Evolutionary conservation across 2,888 invertebrate genomes (phyloP), one percentile per base, ranked within the genome.

Genomic region (Sphaeridia pumilis): DNA sequence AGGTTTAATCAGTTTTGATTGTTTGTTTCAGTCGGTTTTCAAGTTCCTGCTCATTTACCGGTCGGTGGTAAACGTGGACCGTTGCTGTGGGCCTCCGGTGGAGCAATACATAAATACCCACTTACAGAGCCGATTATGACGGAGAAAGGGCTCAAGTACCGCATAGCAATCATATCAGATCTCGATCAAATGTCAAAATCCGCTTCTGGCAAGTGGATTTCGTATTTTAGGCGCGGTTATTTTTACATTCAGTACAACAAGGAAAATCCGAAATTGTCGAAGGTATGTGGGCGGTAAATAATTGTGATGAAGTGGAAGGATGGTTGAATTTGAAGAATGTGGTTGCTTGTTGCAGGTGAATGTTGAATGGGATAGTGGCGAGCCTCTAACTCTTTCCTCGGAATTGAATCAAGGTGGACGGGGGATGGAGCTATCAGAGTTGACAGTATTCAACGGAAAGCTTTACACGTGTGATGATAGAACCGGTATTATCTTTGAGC

Each of bases 371-470:
- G 87, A 89, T 59, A 71, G 71, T 2, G 74, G 74, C 2, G 77
- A 79, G 14, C 76, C 80, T 0, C 69, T 74, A 0, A 69, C 74
- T 49, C 68, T 92, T 4, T 78, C 78, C 20, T 86, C 88, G 0
- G 79, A 79, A 31, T 81, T 86, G 67, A 78, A 87, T 0, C 77
- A 84, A 57, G 89, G 87, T 68, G 93, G 87, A 3, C 76, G 95
- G 64, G 93, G 93, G 2, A 94, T 97, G 94, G 97, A 98, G 69
- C 74, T 98, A 4, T 97, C 95, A 0, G 98, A 98, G 69, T 74
- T 98, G 51, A 81, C 87, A 54, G 86, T 88, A 0, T 98, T 87
- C 70, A 84, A 98, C 74, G 95, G 94, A 1, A 81, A 80, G 69
- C 72, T 98, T 35, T 76, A 89, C 31, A 82, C 87, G 4, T 86